These are phyloP conservation scores for Garra rufa DNA, from an alignment of 2,113 vertebrate genomes.

Conservation along the genomic window DNA sequence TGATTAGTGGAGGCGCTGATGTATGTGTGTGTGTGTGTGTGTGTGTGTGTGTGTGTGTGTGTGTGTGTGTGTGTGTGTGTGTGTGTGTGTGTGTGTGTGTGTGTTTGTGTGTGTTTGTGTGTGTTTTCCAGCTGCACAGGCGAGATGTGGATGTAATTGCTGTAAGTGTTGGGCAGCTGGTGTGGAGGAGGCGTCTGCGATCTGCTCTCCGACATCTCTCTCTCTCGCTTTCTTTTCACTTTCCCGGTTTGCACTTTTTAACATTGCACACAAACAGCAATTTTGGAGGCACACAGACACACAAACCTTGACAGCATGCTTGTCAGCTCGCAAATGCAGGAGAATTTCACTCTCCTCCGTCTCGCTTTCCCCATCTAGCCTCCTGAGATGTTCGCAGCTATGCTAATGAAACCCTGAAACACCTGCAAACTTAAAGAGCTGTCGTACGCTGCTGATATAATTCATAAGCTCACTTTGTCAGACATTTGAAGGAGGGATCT, in stretches of 20 bases:
- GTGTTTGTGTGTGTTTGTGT: constrained; percentile 16
- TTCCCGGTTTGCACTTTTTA: background rate
- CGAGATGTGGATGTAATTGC: constrained; percentile 51
- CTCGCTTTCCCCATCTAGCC: background rate
- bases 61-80: constrained; percentile 25
- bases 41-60: constrained; percentile 31
- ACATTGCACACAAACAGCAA: constrained; percentile 26
- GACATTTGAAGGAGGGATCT: constrained; percentile 37
- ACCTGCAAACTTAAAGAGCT: constrained; percentile 26
- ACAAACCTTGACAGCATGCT: background rate
- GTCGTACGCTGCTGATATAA: constrained; percentile 31
- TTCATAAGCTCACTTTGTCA: constrained; percentile 43
- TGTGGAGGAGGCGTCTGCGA: constrained; percentile 39
- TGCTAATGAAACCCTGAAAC: constrained; percentile 10
- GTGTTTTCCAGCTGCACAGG: constrained; percentile 43
- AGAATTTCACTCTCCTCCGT: background rate
- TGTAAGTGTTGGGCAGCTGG: constrained; percentile 57
- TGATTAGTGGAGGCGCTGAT: constrained; percentile 47
- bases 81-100: constrained; percentile 3
- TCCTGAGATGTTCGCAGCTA: constrained; percentile 16
- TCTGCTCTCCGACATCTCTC: constrained; percentile 33
- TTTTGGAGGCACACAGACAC: background rate
- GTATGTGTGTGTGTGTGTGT: constrained; percentile 7
- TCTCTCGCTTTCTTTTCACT: background rate
- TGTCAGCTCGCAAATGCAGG: constrained; percentile 2